These are phyloP conservation scores for Diuraphis noxia DNA, from an alignment of 1,140 invertebrate genomes.

Conservation along the genomic window DNA sequence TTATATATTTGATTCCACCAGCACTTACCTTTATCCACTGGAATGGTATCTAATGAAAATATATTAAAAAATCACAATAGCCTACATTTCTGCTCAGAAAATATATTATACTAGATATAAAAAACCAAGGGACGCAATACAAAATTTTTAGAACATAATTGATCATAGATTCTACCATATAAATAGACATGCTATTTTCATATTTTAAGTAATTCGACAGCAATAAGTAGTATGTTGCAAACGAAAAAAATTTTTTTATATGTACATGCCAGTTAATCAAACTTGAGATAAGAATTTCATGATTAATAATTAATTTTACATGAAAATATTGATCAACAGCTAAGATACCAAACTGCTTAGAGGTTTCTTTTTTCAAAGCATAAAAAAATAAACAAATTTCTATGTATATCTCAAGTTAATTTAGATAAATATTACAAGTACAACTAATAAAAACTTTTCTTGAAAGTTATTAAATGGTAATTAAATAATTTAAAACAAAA, in stretches of 20 bases:
- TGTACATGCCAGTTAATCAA: too few species aligned
- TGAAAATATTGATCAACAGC: slow-evolving; percentile 17
- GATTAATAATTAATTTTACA: neutral
- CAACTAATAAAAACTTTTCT: neutral
- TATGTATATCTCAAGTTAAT: neutral
- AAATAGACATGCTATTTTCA: neutral
- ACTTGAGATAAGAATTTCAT: neutral
- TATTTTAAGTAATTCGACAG: too few species aligned
- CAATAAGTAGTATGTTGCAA: too few species aligned
- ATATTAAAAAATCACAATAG: neutral
- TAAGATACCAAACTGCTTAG: neutral
- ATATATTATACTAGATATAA: neutral
- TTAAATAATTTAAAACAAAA: neutral
- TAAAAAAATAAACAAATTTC: neutral
- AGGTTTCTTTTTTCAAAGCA: neutral
- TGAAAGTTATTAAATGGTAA: neutral
- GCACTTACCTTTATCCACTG: neutral
- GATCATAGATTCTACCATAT: neutral
- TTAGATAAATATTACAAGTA: neutral
- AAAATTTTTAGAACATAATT: neutral
- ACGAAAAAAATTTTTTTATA: too few species aligned
- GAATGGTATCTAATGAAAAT: neutral
- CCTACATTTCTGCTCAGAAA: neutral
- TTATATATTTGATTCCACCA: neutral
- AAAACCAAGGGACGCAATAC: neutral